Evolutionary conservation across 2,797 vertebrate genomes (phyloP).

Genomic region (Cyprinella venusta): DNA sequence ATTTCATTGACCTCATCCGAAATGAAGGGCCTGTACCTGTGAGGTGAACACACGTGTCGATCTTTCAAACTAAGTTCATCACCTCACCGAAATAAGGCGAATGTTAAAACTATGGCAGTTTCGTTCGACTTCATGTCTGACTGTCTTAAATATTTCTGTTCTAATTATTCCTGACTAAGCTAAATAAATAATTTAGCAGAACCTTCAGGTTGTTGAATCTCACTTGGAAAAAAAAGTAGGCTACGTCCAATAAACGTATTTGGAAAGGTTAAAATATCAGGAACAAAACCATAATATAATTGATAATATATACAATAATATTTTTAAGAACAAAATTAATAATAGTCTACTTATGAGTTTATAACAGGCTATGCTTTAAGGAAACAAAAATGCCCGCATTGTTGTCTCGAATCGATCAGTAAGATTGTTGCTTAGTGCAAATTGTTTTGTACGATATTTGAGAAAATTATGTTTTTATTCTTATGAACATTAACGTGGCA

Average conservation of each 20-base stretch:
- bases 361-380: neutral
- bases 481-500: neutral
- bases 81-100: constrained; percentile 68
- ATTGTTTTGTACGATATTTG: neutral
- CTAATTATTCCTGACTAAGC: neutral
- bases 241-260: neutral
- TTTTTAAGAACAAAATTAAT: neutral
- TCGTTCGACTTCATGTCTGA: constrained; percentile 39
- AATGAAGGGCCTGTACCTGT: constrained; percentile 76
- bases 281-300: neutral
- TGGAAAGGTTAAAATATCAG: neutral
- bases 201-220: neutral
- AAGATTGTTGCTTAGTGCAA: neutral
- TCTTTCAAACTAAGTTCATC: constrained; percentile 81
- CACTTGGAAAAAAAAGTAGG: neutral
- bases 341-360: neutral
- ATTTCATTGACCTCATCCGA: constrained; percentile 62
- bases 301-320: neutral
- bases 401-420: neutral
- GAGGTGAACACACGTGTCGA: constrained; percentile 80
- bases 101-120: constrained; percentile 55
- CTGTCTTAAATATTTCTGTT: neutral
- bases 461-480: neutral
- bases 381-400: constrained; percentile 1
- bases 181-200: neutral